These are phyloP conservation scores for Corapipo altera DNA, from an alignment of 2,113 vertebrate species.

Conservation along the genomic window DNA sequence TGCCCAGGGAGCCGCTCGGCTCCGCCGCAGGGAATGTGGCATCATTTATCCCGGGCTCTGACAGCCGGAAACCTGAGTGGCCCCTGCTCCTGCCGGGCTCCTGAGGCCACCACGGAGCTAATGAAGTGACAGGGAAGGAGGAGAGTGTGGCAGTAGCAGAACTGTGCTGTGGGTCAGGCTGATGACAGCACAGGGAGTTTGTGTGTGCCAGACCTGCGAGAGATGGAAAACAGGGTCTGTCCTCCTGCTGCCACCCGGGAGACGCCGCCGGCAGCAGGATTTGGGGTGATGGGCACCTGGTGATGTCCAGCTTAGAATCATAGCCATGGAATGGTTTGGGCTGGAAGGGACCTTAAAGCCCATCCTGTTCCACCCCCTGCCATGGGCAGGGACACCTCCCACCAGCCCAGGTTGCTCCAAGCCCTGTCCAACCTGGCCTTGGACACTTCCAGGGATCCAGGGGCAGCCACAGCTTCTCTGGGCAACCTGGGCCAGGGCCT, in stretches of 20 bases:
- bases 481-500: background rate
- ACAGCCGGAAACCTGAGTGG: background rate
- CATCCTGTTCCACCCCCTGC: background rate
- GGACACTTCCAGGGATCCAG: background rate
- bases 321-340: background rate
- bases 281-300: background rate
- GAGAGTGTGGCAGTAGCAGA: background rate
- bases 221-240: background rate
- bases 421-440: background rate
- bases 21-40: background rate
- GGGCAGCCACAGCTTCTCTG: background rate
- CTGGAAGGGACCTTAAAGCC: background rate
- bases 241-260: fast-evolving
- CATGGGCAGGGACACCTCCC: background rate
- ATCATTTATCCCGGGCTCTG: background rate
- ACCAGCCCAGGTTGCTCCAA: background rate
- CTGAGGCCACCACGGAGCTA: background rate
- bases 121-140: background rate
- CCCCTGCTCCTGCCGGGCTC: background rate
- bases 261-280: background rate
- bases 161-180: background rate
- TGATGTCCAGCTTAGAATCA: background rate
- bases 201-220: background rate
- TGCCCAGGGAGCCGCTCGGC: background rate
- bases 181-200: background rate